Evolutionary conservation across 2,113 vertebrate species (phyloP).

Genomic region (Passer montanus): DNA sequence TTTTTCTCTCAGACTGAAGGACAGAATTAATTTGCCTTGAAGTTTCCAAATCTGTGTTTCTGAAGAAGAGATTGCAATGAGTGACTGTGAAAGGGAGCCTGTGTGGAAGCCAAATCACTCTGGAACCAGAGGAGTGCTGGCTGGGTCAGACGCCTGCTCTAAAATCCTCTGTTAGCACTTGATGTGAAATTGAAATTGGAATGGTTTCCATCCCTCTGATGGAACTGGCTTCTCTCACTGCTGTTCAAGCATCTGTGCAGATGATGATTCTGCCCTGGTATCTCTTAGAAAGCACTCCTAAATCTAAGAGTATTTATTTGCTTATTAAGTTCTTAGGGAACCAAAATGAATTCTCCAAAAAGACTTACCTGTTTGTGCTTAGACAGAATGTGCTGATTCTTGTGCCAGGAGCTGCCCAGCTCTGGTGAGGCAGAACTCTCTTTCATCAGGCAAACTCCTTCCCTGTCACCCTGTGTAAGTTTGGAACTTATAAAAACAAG

Average conservation of each 20-base stretch:
- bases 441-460: background rate
- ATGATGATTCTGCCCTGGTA: background rate
- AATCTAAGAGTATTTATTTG: background rate
- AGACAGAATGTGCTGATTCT: accelerated
- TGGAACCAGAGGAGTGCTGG: background rate
- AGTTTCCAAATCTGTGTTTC: background rate
- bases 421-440: background rate
- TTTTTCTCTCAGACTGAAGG: background rate
- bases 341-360: background rate
- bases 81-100: background rate
- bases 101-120: background rate
- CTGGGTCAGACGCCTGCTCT: background rate
- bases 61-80: background rate
- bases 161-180: background rate
- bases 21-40: background rate
- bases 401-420: background rate
- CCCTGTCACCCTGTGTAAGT: accelerated
- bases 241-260: background rate
- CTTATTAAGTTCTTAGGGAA: background rate
- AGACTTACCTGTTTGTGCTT: background rate
- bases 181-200: background rate
- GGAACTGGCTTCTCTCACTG: background rate
- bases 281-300: background rate
- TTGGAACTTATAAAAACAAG: background rate
- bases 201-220: background rate